Evolutionary conservation across 2,113 vertebrate species (phyloP).

Genomic region (Mionectes macconnelli): DNA sequence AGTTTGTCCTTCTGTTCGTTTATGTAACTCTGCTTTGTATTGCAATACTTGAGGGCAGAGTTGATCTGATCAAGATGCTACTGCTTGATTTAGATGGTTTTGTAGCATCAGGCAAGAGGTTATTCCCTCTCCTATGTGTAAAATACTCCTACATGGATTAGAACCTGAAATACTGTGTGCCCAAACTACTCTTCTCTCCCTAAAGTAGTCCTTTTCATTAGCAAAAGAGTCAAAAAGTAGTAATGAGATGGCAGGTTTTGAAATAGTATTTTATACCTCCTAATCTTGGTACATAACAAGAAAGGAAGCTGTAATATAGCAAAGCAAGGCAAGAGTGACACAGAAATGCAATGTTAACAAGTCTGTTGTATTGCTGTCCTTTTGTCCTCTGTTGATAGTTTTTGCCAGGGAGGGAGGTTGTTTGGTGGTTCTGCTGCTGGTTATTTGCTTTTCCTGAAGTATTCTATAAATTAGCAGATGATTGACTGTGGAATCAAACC

Average conservation of each 20-base stretch:
- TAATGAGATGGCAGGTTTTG: constrained; percentile 70
- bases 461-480: constrained; percentile 24
- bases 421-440: background rate
- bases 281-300: constrained; percentile 71
- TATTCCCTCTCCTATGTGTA: background rate
- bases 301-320: constrained; percentile 75
- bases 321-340: constrained; percentile 72
- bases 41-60: background rate
- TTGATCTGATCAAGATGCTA: background rate
- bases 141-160: background rate
- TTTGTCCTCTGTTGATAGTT: constrained; percentile 36
- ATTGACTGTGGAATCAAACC: constrained; percentile 2
- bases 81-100: background rate
- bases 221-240: constrained; percentile 53
- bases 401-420: background rate
- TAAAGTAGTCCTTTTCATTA: background rate
- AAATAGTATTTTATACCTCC: constrained; percentile 76
- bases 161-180: background rate
- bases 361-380: constrained; percentile 68
- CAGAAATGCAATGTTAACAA: constrained; percentile 65
- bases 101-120: background rate
- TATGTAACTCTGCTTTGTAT: background rate
- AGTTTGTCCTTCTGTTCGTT: background rate
- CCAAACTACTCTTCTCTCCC: background rate
- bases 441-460: constrained; percentile 21